Evolutionary conservation across 1,140 invertebrate species (phyloP).

Genomic region (Heliconius hermathena): DNA sequence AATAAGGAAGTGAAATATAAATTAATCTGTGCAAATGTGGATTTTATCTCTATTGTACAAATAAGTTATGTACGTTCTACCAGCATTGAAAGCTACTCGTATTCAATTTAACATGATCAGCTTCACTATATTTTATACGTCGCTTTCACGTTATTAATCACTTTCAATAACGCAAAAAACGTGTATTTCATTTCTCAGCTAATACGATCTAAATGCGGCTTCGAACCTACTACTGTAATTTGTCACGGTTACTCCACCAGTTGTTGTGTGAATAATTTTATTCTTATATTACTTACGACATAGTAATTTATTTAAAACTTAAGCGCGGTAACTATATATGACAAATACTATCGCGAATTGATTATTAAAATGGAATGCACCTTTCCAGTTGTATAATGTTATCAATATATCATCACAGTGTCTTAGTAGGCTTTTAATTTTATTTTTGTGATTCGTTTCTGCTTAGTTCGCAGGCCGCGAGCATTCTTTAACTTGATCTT

Average conservation of each 20-base stretch:
- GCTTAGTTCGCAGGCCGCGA: neutral
- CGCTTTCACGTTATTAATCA: conserved; percentile 14
- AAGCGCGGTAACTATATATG: neutral
- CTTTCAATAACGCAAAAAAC: conserved; percentile 7
- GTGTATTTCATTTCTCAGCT: neutral
- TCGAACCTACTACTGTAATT: neutral
- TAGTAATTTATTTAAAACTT: neutral
- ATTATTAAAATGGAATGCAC: conserved; percentile 2
- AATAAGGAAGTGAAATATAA: neutral
- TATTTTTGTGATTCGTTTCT: neutral
- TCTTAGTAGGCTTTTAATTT: neutral
- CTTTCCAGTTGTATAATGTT: neutral
- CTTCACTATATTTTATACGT: conserved; percentile 11
- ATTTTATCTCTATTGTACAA: neutral
- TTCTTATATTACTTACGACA: neutral
- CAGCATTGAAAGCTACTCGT: neutral
- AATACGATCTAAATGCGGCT: neutral
- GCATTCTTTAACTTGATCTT: neutral
- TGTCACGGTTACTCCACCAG: neutral
- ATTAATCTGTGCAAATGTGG: neutral
- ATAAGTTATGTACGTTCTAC: neutral
- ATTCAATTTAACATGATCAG: conserved; percentile 9
- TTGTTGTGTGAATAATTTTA: conserved; percentile 4
- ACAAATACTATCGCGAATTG: neutral
- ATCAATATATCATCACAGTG: neutral